Conservation (phyloP, 2,888 invertebrate genomes). For the Synanthedon tipuliformis region DNA sequence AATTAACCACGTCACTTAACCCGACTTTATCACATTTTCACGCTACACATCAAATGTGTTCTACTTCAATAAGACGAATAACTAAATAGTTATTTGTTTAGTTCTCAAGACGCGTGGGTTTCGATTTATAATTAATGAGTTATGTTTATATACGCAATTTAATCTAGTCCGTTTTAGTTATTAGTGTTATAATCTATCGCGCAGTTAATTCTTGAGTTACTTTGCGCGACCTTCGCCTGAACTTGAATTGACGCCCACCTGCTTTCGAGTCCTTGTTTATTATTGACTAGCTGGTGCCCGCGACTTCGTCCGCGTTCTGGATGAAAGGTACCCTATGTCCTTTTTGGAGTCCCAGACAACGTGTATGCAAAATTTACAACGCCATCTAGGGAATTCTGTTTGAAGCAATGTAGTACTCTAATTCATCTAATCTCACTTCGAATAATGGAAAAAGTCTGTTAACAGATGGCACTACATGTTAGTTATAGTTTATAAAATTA, state of each 20-base stretch:
- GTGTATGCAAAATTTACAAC: too few relatives aligned
- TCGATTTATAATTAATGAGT: conserved; percentile 9
- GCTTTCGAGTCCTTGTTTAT: conserved; percentile 42
- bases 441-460: too few relatives aligned
- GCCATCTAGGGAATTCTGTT: too few relatives aligned
- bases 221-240: conserved; percentile 34
- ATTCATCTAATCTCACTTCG: too few relatives aligned
- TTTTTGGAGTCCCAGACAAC: too few relatives aligned
- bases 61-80: conserved; percentile 17
- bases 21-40: conserved; percentile 20
- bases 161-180: neutral
- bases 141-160: neutral
- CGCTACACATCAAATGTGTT: conserved; percentile 8
- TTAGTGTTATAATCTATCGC: neutral
- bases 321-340: too few relatives aligned
- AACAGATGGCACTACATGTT: too few relatives aligned
- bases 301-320: too few relatives aligned
- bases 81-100: conserved; percentile 8
- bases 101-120: conserved; percentile 11
- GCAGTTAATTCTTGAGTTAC: neutral
- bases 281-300: too few relatives aligned
- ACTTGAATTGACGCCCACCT: conserved; percentile 45
- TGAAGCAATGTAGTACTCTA: too few relatives aligned
- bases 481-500: too few relatives aligned
- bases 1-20: conserved; percentile 25